Base-by-base conservation (phyloP, 2,113 vertebrate species). In the Corvus cornix region DNA sequence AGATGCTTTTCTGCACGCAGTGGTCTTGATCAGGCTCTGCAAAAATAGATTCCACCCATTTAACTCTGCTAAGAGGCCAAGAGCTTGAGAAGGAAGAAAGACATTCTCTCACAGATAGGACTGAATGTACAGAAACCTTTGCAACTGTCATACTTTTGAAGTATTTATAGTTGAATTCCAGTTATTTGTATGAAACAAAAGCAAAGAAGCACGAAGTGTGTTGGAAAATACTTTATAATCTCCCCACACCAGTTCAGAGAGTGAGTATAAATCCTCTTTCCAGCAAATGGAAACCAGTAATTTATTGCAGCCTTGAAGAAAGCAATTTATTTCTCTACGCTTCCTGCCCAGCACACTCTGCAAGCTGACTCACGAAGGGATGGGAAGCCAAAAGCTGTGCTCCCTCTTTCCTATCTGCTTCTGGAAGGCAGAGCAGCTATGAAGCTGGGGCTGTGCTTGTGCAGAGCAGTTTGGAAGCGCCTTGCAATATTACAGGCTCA, bases 121-220 rank as follows among this genome's bases (percentile, higher is more conserved):
- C 88, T 92, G 87, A 97, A 95, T 58, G 92, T 87, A 72, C 72
- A 93, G 89, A 91, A 93, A 90, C 49, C 46, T 93, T 87, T 94
- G 81, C 46, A 95, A 46, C 83, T 0, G 0, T 87, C 55, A 27
- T 74, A 69, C 53, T 85, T 81, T 79, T 79, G 68, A 95, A 87
- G 49, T 92, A 95, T 94, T 96, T 95, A 91, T 93, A 94, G 86
- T 87, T 88, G 26, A 67, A 24, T 84, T 93, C 49, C 55, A 89
- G 78, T 68, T 93, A 86, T 84, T 97, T 94, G 82, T 94, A 94
- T 66, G 73, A 91, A 93, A 92, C 73, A 94, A 96, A 92, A 94
- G 76, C 66, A 72, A 88, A 90, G 76, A 70, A 79, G 76, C 79
- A 81, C 93, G 86, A 94, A 96, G 43, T 76, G 56, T 91, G 37